Conservation (phyloP, 2,888 invertebrate species). For the Himalopsyche tibetana region DNA sequence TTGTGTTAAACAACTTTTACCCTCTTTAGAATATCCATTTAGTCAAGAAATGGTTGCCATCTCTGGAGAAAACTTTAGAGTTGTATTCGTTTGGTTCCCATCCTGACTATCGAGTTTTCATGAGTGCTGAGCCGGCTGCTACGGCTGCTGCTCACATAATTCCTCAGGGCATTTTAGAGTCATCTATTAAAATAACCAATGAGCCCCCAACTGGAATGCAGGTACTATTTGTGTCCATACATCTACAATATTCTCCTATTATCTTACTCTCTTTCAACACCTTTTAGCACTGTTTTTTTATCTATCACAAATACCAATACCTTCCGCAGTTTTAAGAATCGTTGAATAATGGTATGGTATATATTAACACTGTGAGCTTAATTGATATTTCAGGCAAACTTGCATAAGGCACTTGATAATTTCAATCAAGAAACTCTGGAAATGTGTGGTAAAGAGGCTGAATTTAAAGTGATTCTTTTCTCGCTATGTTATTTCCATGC, state of each 20-base stretch:
- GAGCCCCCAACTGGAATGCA: constrained; percentile 98
- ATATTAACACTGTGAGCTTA: neutral
- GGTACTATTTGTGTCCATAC: constrained; percentile 67
- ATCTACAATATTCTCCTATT: constrained; percentile 20
- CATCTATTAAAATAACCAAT: constrained; percentile 97
- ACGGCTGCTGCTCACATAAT: constrained; percentile 93
- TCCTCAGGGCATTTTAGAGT: constrained; percentile 96
- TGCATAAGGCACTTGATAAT: constrained; percentile 96
- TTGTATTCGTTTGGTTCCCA: constrained; percentile 88
- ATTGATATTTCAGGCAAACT: constrained; percentile 81
- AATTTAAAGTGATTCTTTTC: constrained; percentile 96
- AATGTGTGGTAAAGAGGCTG: constrained; percentile 96
- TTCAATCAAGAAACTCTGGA: constrained; percentile 97
- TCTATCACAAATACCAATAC: too few relatives aligned
- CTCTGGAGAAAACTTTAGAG: constrained; percentile 94
- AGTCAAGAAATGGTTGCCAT: constrained; percentile 94
- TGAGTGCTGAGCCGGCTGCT: constrained; percentile 96
- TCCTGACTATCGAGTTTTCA: constrained; percentile 88
- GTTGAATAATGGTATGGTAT: neutral
- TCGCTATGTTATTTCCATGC: constrained; percentile 97
- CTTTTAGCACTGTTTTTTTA: neutral
- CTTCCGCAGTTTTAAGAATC: too few relatives aligned
- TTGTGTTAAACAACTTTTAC: too few relatives aligned
- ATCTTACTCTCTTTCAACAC: neutral
- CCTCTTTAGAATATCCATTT: constrained; percentile 90